Evolutionary conservation across 2,113 vertebrate species (phyloP).

Genomic region (Oceanites oceanicus): DNA sequence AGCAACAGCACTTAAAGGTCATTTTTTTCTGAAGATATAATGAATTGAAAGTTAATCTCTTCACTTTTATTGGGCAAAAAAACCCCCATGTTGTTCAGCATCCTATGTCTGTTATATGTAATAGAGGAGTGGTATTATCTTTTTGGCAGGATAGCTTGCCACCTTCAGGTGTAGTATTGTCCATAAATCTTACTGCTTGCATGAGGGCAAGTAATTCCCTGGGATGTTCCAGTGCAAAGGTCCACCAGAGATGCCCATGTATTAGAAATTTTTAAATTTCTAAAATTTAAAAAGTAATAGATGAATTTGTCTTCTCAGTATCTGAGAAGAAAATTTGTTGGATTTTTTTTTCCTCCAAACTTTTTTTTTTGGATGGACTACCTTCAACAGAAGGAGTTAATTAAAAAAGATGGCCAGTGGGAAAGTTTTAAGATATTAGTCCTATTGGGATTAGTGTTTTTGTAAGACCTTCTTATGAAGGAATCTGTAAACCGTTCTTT

Average conservation of each 20-base stretch:
- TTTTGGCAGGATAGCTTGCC: background rate
- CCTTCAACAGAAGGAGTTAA: background rate
- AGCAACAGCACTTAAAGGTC: background rate
- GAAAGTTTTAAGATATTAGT: background rate
- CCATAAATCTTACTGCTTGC: background rate
- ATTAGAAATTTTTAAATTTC: background rate
- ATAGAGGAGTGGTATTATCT: background rate
- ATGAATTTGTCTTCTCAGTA: background rate
- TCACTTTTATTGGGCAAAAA: background rate
- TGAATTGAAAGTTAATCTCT: background rate
- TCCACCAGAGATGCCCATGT: too few relatives aligned
- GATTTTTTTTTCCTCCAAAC: background rate
- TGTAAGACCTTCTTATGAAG: background rate
- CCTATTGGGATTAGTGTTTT: background rate
- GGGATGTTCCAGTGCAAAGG: background rate
- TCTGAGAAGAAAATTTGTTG: background rate
- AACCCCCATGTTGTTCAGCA: accelerated
- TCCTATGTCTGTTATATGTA: background rate
- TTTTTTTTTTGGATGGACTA: background rate
- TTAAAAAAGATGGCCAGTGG: background rate
- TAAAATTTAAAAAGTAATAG: background rate
- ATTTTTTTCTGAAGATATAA: background rate
- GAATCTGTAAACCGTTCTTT: background rate
- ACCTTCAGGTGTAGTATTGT: background rate
- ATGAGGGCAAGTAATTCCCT: background rate